Conservation (phyloP, 1,140 invertebrate species). For the Calycopis cecrops region DNA sequence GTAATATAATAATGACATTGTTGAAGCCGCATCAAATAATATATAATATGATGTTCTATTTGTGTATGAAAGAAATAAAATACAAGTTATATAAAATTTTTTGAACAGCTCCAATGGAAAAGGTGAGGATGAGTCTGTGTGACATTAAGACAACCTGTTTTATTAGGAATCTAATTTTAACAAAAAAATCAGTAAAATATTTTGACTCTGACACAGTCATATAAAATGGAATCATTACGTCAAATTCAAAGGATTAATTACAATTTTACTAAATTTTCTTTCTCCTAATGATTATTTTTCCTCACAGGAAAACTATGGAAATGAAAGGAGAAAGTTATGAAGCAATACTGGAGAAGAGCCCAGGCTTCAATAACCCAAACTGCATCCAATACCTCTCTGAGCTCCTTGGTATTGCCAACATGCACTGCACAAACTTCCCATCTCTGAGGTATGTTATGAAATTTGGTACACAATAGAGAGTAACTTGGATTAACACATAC, state of each 20-base stretch:
- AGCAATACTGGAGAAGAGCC: constrained; percentile 87
- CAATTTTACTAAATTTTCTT: constrained; percentile 21
- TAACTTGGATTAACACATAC: too few relatives aligned
- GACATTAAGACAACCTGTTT: constrained; percentile 54
- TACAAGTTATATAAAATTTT: constrained; percentile 70
- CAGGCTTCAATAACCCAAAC: constrained; percentile 93
- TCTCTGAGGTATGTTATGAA: constrained; percentile 79
- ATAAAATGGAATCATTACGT: constrained; percentile 37
- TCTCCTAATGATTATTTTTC: constrained; percentile 39
- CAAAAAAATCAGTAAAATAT: constrained; percentile 36
- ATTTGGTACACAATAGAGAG: background rate
- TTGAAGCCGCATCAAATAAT: constrained; percentile 63
- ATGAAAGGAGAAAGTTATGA: constrained; percentile 88
- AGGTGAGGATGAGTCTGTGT: constrained; percentile 71
- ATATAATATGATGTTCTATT: constrained; percentile 69
- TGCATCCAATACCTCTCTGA: constrained; percentile 87
- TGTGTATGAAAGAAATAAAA: constrained; percentile 69
- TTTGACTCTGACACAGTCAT: constrained; percentile 36
- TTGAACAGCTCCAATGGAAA: constrained; percentile 71
- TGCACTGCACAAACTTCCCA: constrained; percentile 84
- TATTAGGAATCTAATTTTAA: constrained; percentile 55
- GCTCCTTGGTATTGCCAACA: constrained; percentile 81
- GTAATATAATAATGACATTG: constrained; percentile 68
- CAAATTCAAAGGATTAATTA: constrained; percentile 36
- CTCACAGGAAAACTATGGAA: constrained; percentile 84